A percentile compares a stretch with the other conserved stretches of the same genome.
Conservation (phyloP, 1,140 invertebrate species). For the Chironomus striatipennis region DNA sequence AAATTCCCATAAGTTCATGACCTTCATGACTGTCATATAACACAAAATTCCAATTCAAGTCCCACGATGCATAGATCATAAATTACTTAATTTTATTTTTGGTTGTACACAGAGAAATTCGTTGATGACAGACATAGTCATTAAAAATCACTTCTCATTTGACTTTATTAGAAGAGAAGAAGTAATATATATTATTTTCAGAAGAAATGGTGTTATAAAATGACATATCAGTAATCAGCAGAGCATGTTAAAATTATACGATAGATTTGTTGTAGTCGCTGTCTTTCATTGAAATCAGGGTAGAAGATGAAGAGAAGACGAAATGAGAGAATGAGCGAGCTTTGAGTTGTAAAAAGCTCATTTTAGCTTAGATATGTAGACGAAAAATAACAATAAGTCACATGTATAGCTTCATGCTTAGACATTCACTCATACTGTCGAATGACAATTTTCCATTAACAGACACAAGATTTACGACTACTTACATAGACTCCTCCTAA, state of each 20-base stretch:
- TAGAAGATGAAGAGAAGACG: not conserved
- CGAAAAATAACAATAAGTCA: not conserved
- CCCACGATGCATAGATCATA: too few relatives aligned
- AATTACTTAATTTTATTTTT: not conserved
- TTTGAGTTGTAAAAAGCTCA: not conserved
- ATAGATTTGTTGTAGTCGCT: not conserved
- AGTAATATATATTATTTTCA: not conserved
- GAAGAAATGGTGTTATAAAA: slow-evolving; percentile 19
- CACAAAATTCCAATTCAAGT: too few relatives aligned
- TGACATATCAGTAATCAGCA: slow-evolving; percentile 3
- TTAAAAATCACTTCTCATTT: not conserved
- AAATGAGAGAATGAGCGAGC: not conserved
- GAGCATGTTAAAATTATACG: not conserved
- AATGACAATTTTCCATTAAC: slow-evolving; percentile 16
- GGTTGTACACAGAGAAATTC: not conserved
- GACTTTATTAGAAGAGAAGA: not conserved
- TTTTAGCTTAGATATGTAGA: too few relatives aligned
- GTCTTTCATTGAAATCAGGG: not conserved
- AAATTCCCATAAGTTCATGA: too few relatives aligned
- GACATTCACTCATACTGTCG: not conserved
- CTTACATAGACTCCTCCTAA: not conserved
- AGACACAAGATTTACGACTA: slow-evolving; percentile 15
- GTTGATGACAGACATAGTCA: not conserved
- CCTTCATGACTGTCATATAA: too few relatives aligned
- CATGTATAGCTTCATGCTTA: not conserved